Evolutionary conservation across 2,113 vertebrate species (phyloP).

Genomic region (Ploceus nigricollis): DNA sequence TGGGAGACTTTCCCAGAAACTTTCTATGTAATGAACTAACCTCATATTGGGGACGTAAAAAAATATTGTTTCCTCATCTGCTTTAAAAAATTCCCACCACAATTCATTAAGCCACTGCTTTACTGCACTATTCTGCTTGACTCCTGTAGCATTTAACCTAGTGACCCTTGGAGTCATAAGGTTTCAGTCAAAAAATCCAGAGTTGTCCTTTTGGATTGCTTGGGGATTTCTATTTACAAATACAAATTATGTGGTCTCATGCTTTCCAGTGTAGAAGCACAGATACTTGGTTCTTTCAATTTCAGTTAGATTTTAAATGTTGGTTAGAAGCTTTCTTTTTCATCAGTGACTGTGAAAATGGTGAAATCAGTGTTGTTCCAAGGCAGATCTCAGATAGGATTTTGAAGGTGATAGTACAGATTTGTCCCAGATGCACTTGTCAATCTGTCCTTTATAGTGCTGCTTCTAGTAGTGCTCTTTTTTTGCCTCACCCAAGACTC

Average conservation of each 20-base stretch:
- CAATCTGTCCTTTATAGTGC: background rate
- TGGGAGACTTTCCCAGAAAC: background rate
- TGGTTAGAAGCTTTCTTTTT: background rate
- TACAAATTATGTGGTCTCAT: background rate
- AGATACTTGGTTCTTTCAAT: background rate
- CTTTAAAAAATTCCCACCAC: background rate
- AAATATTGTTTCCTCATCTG: background rate
- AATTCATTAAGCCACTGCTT: background rate
- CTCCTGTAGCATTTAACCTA: background rate
- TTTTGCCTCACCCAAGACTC: background rate
- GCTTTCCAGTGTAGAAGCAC: background rate
- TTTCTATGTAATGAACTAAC: background rate
- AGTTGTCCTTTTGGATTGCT: background rate
- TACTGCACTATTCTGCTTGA: background rate
- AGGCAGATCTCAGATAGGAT: background rate
- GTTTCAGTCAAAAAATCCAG: background rate
- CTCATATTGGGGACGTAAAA: background rate
- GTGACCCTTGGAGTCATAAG: background rate
- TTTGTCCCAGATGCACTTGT: background rate
- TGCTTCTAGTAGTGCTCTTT: background rate
- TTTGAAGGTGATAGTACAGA: background rate
- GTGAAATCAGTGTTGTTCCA: background rate
- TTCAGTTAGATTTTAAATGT: background rate
- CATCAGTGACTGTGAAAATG: background rate
- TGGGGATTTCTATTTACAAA: background rate